These are phyloP conservation scores for Tringa solitaria DNA, from an alignment of 2,113 vertebrate species.

Conservation along the genomic window DNA sequence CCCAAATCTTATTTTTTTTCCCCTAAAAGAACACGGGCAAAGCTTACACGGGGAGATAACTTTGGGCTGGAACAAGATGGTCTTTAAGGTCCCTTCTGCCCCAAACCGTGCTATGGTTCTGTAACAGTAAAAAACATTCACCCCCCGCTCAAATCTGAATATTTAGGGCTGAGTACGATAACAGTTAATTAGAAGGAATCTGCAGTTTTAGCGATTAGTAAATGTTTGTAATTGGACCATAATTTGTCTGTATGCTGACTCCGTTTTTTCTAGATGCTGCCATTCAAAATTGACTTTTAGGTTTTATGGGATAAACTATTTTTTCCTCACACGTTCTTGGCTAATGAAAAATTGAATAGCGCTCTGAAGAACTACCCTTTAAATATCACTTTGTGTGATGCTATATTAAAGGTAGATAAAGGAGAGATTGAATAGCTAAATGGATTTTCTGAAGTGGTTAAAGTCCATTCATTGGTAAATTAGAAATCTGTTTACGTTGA, in stretches of 20 bases:
- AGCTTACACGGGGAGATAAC: neutral
- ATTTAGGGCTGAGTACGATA: accelerated
- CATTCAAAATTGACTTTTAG: neutral
- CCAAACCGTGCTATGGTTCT: too few relatives aligned
- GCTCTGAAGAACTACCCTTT: neutral
- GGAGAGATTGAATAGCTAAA: neutral
- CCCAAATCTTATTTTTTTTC: neutral
- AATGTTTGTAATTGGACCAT: neutral
- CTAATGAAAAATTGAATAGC: neutral
- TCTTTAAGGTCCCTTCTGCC: too few relatives aligned
- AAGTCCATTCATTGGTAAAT: neutral
- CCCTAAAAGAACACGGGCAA: neutral
- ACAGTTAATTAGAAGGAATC: neutral
- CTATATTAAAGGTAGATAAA: neutral
- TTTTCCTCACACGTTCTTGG: neutral
- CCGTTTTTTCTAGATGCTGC: neutral
- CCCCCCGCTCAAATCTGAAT: neutral
- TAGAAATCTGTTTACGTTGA: neutral
- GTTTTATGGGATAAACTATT: neutral
- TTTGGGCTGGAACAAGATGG: too few relatives aligned
- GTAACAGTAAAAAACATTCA: neutral
- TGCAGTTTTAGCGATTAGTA: neutral
- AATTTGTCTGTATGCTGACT: neutral
- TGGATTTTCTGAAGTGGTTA: neutral
- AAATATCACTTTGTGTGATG: neutral